Percentiles rank a stretch among this genome's conserved stretches.
phyloP scores from a whole-genome alignment of 2,888 invertebrate genomes.

The Terebella lapidaria region DNA sequence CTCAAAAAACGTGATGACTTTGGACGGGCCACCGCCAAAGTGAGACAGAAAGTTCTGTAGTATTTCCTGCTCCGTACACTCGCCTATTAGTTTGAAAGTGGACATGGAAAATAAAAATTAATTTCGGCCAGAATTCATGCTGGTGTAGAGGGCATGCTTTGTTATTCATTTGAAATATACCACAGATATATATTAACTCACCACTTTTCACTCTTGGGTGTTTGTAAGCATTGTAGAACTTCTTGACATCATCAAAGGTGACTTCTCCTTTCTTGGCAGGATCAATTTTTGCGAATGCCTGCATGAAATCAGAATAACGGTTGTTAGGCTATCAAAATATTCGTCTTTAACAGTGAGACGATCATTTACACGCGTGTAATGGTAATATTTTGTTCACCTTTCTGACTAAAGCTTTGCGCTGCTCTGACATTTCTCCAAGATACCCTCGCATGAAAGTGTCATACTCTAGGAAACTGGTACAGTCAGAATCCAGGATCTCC shows the following conservation, averaged over 20 bases:
- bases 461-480: slow-evolving; percentile 40
- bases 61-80: slow-evolving; percentile 17
- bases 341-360: not conserved
- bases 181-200: slow-evolving; percentile 8
- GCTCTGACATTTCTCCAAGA: slow-evolving; percentile 47
- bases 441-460: slow-evolving; percentile 41
- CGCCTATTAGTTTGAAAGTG: no score
- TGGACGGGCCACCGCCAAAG: no score
- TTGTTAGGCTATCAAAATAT: not conserved
- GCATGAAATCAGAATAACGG: slow-evolving; percentile 11
- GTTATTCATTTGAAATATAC: no score
- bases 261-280: slow-evolving; percentile 39
- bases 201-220: slow-evolving; percentile 28
- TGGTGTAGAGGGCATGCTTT: no score
- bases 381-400: no score
- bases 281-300: slow-evolving; percentile 49
- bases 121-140: no score
- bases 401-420: slow-evolving; percentile 42
- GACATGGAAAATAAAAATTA: no score
- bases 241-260: slow-evolving; percentile 39
- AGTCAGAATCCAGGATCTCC: slow-evolving; percentile 40
- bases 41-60: slow-evolving; percentile 24
- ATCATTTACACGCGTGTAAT: no score
- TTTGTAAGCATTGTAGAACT: slow-evolving; percentile 44
- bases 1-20: slow-evolving; percentile 34